Base-by-base conservation (phyloP, 2,888 invertebrate genomes). In the Heliconius charithonia region DNA sequence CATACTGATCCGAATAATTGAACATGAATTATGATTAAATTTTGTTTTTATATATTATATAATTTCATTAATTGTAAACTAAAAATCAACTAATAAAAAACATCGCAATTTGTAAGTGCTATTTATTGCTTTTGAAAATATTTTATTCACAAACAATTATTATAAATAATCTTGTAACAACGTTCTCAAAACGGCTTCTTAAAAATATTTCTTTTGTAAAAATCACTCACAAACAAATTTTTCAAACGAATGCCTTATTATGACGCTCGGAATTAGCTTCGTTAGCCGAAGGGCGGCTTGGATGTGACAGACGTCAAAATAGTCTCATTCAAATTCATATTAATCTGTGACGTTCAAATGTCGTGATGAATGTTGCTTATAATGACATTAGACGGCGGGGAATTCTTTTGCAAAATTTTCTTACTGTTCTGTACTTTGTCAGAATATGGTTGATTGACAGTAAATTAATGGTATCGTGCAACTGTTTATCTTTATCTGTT, bases 271-370 rank as follows among this genome's bases (percentile, higher is more conserved):
- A 91, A 92, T 93, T 92, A 90, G 91, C 90, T 91, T 92, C 92
- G 90, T 93, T 93, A 90, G 91, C 92, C 90, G 87, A 89, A 92
- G 91, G 92, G 91, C 87, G 88, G 89, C 85, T 89, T 92, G 92
- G 84, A 83, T 87, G 85, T 92, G 92, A 91, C 93, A 92, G 92
- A 92, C 91, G 90, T 93, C 93, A 92, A 93, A 92, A 93, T 92
- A 91, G 89, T 88, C 89, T 88, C 87, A 88, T 89, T 89, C 87
- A 86, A 86, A 88, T 85, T 82, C 79, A 67, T 80, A 88, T 88
- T 87, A 87, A 87, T 89, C 87, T 84, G 81, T 79, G 83, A 84
- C 84, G 84, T 83, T 84, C 79, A 80, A 81, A 79, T 71, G 75
- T 83, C 78, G 79, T 81, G 81, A 82, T 77, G 80, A 80, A 83